Conservation (phyloP, 2,797 vertebrate genomes). For the Bradypodion pumilum region DNA sequence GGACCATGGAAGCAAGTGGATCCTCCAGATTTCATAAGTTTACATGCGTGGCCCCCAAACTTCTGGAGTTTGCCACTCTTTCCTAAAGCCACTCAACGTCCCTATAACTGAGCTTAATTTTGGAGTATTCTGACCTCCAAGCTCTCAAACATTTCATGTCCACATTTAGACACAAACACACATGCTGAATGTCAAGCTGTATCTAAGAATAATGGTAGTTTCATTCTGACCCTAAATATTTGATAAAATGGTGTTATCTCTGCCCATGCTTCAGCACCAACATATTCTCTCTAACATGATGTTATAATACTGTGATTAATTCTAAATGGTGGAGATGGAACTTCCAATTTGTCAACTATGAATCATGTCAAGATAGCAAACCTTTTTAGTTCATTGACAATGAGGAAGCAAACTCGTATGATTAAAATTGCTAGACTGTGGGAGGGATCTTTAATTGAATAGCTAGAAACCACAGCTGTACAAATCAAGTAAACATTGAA, state of each 20-base stretch:
- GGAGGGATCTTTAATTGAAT: slow-evolving; percentile 40
- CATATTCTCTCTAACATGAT: background rate
- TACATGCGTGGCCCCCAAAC: no score
- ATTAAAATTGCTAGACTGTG: slow-evolving; percentile 44
- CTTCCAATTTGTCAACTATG: slow-evolving; percentile 1
- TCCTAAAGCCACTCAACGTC: background rate
- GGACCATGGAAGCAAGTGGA: no score
- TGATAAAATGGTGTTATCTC: background rate
- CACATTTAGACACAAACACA: background rate
- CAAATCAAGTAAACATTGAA: slow-evolving; percentile 28
- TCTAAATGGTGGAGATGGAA: slow-evolving; percentile 26
- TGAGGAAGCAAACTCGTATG: slow-evolving; percentile 23
- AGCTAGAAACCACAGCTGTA: slow-evolving; percentile 32
- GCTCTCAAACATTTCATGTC: background rate
- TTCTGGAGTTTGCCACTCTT: background rate
- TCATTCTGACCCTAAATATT: background rate
- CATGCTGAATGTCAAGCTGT: background rate
- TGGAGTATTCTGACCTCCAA: background rate
- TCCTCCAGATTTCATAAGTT: no score
- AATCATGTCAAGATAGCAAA: slow-evolving; percentile 13
- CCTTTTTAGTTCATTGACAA: background rate
- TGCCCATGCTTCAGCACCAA: background rate
- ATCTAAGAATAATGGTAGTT: background rate
- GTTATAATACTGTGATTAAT: slow-evolving; percentile 2
- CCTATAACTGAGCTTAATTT: background rate